Base-by-base conservation (phyloP, 2,888 invertebrate genomes). In the Thecophora atra region DNA sequence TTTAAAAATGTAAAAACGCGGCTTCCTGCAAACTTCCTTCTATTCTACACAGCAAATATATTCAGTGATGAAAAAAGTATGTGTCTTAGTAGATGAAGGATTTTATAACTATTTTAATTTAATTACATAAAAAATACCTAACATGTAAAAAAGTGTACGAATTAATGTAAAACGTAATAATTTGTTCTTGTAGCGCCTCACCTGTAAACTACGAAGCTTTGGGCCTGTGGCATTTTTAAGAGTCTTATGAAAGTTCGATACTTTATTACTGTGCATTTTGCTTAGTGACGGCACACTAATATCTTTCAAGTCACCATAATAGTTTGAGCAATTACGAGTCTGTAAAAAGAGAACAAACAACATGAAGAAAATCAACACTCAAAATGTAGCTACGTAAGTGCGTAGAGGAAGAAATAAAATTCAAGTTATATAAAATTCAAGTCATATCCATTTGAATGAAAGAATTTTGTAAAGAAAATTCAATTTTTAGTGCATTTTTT, bases 201-300 rank as follows among this genome's bases (percentile, higher is more conserved):
- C 95, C 94, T 96, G 95, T 83, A 97, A 89, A 87, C 94, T 94
- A 84, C 91, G 91, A 85, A 97, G 90, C 88, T 94, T 93, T 84
- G 92, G 91, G 83, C 96, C 95, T 77, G 91, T 91, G 79, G 94
- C 92, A 84, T 93, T 92, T 90, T 96, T 96, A 86, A 97, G 91
- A 84, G 93, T 93, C 90, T 96, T 96, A 90, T 97, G 97, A 89
- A 97, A 97, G 89, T 95, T 94, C 84, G 96, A 94, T 85, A 97
- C 95, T 89, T 96, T 96, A 88, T 94, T 93, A 88, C 95, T 94
- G 89, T 95, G 93, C 86, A 92, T 91, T 79, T 93, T 92, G 78
- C 93, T 94, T 87, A 96, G 88, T 82, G 94, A 94, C 79, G 93
- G 91, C 87, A 96, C 94, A 91, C 94, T 94, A 90, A 93, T 92